Evolutionary conservation across 2,888 invertebrate genomes (phyloP).

Genomic region (Melangyna quadrimaculata): DNA sequence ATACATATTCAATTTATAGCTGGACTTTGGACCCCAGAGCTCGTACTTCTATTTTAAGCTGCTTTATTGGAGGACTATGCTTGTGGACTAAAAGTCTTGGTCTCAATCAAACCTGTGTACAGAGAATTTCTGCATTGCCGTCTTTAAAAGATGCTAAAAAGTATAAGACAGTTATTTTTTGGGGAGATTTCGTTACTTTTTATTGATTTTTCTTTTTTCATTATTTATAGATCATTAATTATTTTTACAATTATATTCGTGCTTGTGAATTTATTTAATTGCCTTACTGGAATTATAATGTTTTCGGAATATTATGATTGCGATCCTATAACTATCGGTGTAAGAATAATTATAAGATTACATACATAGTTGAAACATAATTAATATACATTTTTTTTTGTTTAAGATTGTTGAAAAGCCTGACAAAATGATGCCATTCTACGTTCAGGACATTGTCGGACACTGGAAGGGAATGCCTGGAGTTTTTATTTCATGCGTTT

Average conservation of each 20-base stretch:
- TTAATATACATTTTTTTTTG: background rate
- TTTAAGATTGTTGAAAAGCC: slow-evolving; percentile 77
- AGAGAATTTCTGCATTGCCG: slow-evolving; percentile 85
- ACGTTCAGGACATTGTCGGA: slow-evolving; percentile 83
- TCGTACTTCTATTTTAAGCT: slow-evolving; percentile 85
- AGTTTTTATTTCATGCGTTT: slow-evolving; percentile 84
- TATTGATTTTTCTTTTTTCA: background rate
- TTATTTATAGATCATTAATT: slow-evolving; percentile 74
- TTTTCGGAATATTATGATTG: slow-evolving; percentile 83
- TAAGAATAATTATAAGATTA: slow-evolving; percentile 76
- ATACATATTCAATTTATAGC: background rate
- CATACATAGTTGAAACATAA: background rate
- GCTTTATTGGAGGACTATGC: slow-evolving; percentile 83
- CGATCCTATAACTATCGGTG: slow-evolving; percentile 82
- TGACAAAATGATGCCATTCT: slow-evolving; percentile 83
- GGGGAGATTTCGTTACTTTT: background rate
- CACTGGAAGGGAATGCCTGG: slow-evolving; percentile 83
- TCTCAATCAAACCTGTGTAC: slow-evolving; percentile 89
- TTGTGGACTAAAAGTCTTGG: slow-evolving; percentile 85
- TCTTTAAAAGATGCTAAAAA: slow-evolving; percentile 83
- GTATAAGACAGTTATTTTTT: slow-evolving; percentile 75
- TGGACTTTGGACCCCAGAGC: slow-evolving; percentile 74
- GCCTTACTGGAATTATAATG: slow-evolving; percentile 84
- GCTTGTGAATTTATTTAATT: slow-evolving; percentile 83
- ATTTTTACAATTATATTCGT: slow-evolving; percentile 83